A percentile compares a stretch with the other conserved stretches of the same genome.
Evolutionary conservation across 1,140 invertebrate genomes (phyloP).

Genomic region (Pectinophora gossypiella): DNA sequence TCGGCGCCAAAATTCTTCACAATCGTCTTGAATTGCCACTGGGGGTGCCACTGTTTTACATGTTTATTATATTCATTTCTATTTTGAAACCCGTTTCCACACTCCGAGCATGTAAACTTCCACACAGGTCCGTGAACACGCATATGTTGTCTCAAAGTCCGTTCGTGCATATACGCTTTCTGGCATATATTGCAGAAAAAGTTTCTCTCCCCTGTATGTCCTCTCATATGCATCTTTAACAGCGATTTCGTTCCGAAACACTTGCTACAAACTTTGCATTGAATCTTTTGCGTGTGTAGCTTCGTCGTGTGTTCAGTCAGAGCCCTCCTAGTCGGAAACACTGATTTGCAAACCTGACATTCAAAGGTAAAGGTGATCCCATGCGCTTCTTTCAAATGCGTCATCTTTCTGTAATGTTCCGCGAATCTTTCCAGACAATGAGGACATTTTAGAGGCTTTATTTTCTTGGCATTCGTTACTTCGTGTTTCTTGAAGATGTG

Average conservation of each 20-base stretch:
- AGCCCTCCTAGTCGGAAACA: conserved; percentile 46
- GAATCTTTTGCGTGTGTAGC: conserved; percentile 73
- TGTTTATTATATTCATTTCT: conserved; percentile 61
- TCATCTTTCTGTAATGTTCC: conserved; percentile 64
- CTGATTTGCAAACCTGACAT: conserved; percentile 45
- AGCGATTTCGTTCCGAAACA: conserved; percentile 76
- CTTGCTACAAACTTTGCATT: conserved; percentile 75
- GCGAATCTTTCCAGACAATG: conserved; percentile 61
- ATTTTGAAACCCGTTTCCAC: conserved; percentile 71
- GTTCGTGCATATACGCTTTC: conserved; percentile 80
- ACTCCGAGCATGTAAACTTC: conserved; percentile 73
- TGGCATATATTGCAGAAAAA: conserved; percentile 77
- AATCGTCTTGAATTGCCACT: conserved; percentile 54
- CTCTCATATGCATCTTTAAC: conserved; percentile 83
- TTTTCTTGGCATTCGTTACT: conserved; percentile 43
- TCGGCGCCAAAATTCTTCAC: conserved; percentile 50
- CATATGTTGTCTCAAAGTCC: conserved; percentile 82
- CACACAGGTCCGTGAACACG: conserved; percentile 78
- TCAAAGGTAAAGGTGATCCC: conserved; percentile 61
- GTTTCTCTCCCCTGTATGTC: conserved; percentile 80
- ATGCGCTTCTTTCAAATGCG: conserved; percentile 57
- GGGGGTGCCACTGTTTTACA: conserved; percentile 64
- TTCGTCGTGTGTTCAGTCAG: conserved; percentile 70
- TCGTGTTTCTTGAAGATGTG: conserved; percentile 60
- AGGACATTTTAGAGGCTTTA: conserved; percentile 60